Evolutionary conservation across 2,888 invertebrate species (phyloP), one percentile per base, ranked within the genome.

Genomic region (Orgyia antiqua): DNA sequence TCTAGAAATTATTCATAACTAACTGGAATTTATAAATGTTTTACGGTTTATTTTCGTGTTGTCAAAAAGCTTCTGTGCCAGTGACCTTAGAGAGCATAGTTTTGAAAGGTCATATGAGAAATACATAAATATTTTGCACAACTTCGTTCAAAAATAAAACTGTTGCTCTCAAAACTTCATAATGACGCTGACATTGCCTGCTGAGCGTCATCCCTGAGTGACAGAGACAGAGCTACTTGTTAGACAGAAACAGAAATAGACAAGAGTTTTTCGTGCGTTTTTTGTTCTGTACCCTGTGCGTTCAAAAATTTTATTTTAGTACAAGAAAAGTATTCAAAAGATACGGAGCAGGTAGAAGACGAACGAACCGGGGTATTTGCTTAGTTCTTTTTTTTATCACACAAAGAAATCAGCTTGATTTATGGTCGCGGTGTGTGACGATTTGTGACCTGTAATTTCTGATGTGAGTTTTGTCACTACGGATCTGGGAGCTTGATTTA

Each of bases 401-500:
- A 69, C 76, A 72, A 78, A 79, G 78, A 77, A 74, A 79, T 67
- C 76, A 36, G 66, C 54, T 78, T 86, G 84, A 86, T 86, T 86
- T 84, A 86, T 77, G 70, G 58, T 51, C 55, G 56, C 61, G 66
- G 54, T 71, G 69, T 76, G 78, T 76, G 86, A 83, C 84, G 86
- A 86, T 79, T 83, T 83, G 83, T 83, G 86, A 80, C 70, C 80
- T 67, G 79, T 82, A 79, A 82, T 80, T 78, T 77, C 55, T 73
- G 78, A 79, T 79, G 79, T 65, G 72, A 82, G 63, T 73, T 82
- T 82, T 84, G 84, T 84, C 86, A 82, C 84, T 79, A 69, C 65
- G 63, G 58, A 63, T 58, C 51, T 53, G 58, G 38, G 53, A 53
- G 56, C 36, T 70, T 84, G 86, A 86, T 84, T 86, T 83, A 84